phyloP scores from a whole-genome alignment of 2,797 vertebrate genomes.

The Intellagama lesueurii region DNA sequence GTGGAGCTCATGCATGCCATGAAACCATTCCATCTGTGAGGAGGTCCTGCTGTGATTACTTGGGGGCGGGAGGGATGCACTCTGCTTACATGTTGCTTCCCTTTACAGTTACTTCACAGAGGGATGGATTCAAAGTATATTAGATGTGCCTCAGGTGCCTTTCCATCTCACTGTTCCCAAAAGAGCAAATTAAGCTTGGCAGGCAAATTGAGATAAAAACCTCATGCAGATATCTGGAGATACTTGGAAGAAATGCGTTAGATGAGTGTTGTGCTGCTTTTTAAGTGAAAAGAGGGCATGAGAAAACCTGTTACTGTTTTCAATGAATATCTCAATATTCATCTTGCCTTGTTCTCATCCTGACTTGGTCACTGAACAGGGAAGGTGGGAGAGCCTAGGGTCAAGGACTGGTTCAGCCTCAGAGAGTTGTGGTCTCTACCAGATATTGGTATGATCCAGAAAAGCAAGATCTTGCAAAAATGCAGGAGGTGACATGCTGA shows the following conservation, averaged over 20 bases:
- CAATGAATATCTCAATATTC: neutral
- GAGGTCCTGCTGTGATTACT: neutral
- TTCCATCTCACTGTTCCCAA: neutral
- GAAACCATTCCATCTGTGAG: neutral
- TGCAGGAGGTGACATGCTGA: neutral
- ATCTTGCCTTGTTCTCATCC: neutral
- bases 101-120: neutral
- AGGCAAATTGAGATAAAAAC: neutral
- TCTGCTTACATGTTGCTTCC: neutral
- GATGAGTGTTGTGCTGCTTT: constrained; percentile 10
- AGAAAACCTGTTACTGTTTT: neutral
- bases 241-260: neutral
- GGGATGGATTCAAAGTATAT: neutral
- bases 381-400: neutral
- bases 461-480: neutral
- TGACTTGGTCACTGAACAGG: neutral
- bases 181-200: neutral
- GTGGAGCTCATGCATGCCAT: neutral
- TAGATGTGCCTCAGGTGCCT: neutral
- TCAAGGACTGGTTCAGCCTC: neutral
- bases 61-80: neutral
- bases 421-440: neutral
- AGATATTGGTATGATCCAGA: neutral
- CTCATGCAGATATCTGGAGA: neutral
- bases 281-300: neutral